These are phyloP conservation scores for Cryptomyrus ogoouensis DNA, from an alignment of 2,113 vertebrate species.

Conservation along the genomic window DNA sequence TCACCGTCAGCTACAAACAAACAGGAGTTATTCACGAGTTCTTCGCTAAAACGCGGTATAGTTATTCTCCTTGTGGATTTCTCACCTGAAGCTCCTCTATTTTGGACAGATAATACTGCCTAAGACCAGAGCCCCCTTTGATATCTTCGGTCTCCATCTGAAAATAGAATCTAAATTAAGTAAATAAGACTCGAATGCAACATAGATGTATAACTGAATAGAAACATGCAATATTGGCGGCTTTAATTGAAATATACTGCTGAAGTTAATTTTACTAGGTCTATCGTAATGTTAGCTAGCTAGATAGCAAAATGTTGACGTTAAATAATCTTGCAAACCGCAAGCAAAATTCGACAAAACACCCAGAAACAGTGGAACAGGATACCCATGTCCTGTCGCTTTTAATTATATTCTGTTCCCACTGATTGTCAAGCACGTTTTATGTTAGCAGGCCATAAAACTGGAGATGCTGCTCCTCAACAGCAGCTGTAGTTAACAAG, in stretches of 20 bases:
- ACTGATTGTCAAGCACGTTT: background rate
- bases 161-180: background rate
- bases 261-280: background rate
- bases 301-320: background rate
- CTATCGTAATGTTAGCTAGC: background rate
- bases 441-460: background rate
- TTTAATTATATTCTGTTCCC: background rate
- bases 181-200: background rate
- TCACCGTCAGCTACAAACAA: conserved; percentile 78
- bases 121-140: conserved; percentile 84
- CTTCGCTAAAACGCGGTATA: background rate
- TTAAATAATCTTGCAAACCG: background rate
- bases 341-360: background rate
- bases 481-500: background rate
- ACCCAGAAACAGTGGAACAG: background rate
- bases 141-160: conserved; percentile 95
- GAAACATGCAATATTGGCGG: background rate
- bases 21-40: background rate
- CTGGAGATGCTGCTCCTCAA: background rate
- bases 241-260: background rate
- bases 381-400: background rate
- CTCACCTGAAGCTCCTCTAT: conserved; percentile 96
- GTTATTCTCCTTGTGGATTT: background rate
- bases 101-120: conserved; percentile 96
- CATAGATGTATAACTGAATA: background rate